Evolutionary conservation across 1,140 invertebrate species (phyloP).

Genomic region (Drosophila ambigua): DNA sequence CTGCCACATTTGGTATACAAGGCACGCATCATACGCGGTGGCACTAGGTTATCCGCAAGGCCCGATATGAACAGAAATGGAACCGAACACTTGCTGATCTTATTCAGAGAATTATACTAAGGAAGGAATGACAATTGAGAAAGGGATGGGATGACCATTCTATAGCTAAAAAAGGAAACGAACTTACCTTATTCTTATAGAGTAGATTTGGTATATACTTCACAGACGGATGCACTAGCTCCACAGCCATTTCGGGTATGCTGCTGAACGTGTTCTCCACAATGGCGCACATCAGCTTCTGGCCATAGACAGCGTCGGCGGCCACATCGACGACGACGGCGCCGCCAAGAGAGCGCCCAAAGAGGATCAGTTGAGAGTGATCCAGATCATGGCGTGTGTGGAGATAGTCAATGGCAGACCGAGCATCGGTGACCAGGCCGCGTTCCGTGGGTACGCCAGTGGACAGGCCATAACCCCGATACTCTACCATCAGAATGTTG

Average conservation of each 20-base stretch:
- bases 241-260: slow-evolving; percentile 95
- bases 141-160: neutral
- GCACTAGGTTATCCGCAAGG: slow-evolving; percentile 92
- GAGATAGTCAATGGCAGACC: slow-evolving; percentile 94
- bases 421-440: slow-evolving; percentile 94
- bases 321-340: slow-evolving; percentile 94
- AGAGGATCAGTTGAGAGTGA: slow-evolving; percentile 93
- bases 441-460: slow-evolving; percentile 93
- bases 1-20: slow-evolving; percentile 90
- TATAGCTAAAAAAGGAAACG: no score
- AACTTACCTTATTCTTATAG: slow-evolving; percentile 92
- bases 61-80: slow-evolving; percentile 93
- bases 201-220: slow-evolving; percentile 90
- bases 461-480: slow-evolving; percentile 97
- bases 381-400: slow-evolving; percentile 92
- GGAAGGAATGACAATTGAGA: neutral
- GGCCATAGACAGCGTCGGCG: slow-evolving; percentile 88
- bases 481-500: slow-evolving; percentile 96
- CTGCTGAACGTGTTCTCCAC: slow-evolving; percentile 98
- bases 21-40: slow-evolving; percentile 92
- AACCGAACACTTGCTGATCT: slow-evolving; percentile 88
- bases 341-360: slow-evolving; percentile 95
- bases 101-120: slow-evolving; percentile 84
- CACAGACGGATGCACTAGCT: slow-evolving; percentile 88
- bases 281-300: slow-evolving; percentile 93